phyloP scores from a whole-genome alignment of 1,140 invertebrate species.

The Asbolus verrucosus region DNA sequence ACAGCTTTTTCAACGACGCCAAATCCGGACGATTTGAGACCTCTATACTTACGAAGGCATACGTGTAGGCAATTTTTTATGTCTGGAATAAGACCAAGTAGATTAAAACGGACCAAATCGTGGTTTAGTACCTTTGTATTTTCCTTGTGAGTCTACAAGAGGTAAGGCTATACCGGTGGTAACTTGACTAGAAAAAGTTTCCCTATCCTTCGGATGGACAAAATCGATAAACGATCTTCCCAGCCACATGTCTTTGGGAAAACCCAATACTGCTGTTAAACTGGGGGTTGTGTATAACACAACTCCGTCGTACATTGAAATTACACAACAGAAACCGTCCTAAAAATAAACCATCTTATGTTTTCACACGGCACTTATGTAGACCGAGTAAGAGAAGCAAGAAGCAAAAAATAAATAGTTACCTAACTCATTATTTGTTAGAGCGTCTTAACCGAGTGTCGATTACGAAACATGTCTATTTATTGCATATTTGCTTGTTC shows the following conservation, averaged over 20 bases:
- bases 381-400: too few species aligned
- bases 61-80: slow-evolving; percentile 65
- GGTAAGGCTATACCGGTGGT: slow-evolving; percentile 68
- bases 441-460: too few species aligned
- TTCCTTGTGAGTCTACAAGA: slow-evolving; percentile 65
- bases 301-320: slow-evolving; percentile 85
- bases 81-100: slow-evolving; percentile 53
- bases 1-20: slow-evolving; percentile 72
- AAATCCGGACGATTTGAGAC: slow-evolving; percentile 70
- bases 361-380: too few species aligned
- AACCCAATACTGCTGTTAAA: slow-evolving; percentile 79
- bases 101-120: neutral
- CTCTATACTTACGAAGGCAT: slow-evolving; percentile 69
- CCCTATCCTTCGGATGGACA: slow-evolving; percentile 80
- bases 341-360: slow-evolving; percentile 59
- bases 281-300: slow-evolving; percentile 81
- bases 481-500: too few species aligned
- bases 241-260: slow-evolving; percentile 86
- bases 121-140: slow-evolving; percentile 58
- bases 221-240: slow-evolving; percentile 89
- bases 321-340: slow-evolving; percentile 81
- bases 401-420: too few species aligned
- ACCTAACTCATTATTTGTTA: too few species aligned
- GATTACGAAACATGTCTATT: too few species aligned
- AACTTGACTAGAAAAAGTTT: slow-evolving; percentile 69